Percentiles rank a stretch among this genome's conserved stretches.
phyloP scores from a whole-genome alignment of 2,113 vertebrate species.

The Leptobrachium leishanense region DNA sequence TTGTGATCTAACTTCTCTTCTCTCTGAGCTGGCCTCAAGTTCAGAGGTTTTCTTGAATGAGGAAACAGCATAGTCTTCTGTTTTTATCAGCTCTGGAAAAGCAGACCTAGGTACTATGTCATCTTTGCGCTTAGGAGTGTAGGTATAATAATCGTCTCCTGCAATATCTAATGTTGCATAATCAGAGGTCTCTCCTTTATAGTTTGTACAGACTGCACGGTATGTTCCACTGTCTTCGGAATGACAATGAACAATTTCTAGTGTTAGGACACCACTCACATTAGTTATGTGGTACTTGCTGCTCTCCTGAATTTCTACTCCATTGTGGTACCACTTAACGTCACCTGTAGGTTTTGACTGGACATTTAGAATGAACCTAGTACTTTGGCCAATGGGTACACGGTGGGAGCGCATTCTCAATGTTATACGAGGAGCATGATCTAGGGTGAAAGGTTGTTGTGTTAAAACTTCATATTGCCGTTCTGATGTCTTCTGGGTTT shows the following conservation, averaged over 20 bases:
- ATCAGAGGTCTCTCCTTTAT: conserved; percentile 92
- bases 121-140: conserved; percentile 77
- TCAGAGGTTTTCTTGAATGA: conserved; percentile 84
- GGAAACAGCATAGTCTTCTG: conserved; percentile 83
- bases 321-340: conserved; percentile 93
- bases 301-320: conserved; percentile 80
- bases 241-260: conserved; percentile 86
- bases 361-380: conserved; percentile 89
- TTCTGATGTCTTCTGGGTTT: conserved; percentile 81
- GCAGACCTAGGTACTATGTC: conserved; percentile 82
- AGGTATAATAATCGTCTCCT: conserved; percentile 80
- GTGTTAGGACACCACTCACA: conserved; percentile 85
- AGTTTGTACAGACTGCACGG: conserved; percentile 85
- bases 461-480: conserved; percentile 84
- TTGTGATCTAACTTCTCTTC: conserved; percentile 83
- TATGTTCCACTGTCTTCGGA: conserved; percentile 91
- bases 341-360: conserved; percentile 89
- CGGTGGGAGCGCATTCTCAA: conserved; percentile 94
- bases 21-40: conserved; percentile 76
- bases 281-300: conserved; percentile 85
- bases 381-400: conserved; percentile 79
- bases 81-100: conserved; percentile 83
- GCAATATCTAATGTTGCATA: conserved; percentile 91
- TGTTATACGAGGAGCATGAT: conserved; percentile 88
- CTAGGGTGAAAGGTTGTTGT: conserved; percentile 90